These are phyloP conservation scores for Orthosia gothica DNA, from an alignment of 2,888 invertebrate genomes.

Conservation along the genomic window DNA sequence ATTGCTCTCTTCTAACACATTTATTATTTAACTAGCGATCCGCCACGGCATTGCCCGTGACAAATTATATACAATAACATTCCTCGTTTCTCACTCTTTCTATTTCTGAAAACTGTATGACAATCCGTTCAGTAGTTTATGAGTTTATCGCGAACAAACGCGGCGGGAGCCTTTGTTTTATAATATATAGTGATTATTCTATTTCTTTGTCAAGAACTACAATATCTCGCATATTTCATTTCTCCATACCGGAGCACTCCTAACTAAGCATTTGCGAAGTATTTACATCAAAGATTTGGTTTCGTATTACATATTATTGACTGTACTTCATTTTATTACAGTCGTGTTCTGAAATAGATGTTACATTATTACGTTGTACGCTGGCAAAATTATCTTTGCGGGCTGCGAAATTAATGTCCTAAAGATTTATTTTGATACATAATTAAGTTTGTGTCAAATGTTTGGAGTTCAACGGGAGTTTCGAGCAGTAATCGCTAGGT, in stretches of 20 bases:
- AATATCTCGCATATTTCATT: background rate
- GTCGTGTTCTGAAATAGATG: background rate
- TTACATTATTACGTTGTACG: slow-evolving; percentile 9
- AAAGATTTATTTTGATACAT: slow-evolving; percentile 7
- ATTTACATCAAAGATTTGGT: too few relatives aligned
- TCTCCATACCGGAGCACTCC: too few relatives aligned
- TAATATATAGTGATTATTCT: background rate
- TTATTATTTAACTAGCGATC: slow-evolving; percentile 13
- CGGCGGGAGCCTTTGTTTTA: too few relatives aligned
- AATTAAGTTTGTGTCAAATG: background rate
- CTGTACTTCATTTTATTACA: slow-evolving; percentile 1
- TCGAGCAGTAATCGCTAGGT: background rate
- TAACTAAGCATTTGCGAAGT: too few relatives aligned
- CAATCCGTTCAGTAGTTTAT: too few relatives aligned
- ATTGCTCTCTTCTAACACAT: background rate
- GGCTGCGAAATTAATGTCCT: slow-evolving; percentile 9
- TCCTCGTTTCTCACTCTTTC: too few relatives aligned
- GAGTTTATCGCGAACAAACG: too few relatives aligned
- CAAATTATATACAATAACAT: too few relatives aligned
- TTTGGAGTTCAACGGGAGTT: background rate
- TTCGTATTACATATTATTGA: slow-evolving; percentile 8
- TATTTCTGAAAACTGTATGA: too few relatives aligned
- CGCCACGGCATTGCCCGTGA: too few relatives aligned
- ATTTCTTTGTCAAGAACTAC: background rate
- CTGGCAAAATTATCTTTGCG: background rate